Evolutionary conservation across 2,888 invertebrate genomes (phyloP).

Genomic region (Argyresthia goedartella): DNA sequence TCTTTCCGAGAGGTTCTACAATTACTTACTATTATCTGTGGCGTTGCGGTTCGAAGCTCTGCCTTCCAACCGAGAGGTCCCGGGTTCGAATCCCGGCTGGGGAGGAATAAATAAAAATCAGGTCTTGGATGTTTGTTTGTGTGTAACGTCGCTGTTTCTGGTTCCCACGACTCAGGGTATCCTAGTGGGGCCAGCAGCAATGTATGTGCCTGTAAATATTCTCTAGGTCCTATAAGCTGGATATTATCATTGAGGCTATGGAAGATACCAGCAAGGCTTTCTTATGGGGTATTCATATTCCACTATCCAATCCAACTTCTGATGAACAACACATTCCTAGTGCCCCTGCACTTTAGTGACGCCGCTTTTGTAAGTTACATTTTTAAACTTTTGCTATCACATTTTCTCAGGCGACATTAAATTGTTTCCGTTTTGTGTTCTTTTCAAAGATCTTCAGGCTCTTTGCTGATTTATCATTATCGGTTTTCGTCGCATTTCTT

Average conservation of each 20-base stretch:
- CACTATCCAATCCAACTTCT: slow-evolving; percentile 26
- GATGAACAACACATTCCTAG: background rate
- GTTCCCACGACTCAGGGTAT: background rate
- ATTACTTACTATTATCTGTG: background rate
- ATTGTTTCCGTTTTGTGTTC: background rate
- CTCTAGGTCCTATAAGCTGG: slow-evolving; percentile 34
- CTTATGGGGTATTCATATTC: slow-evolving; percentile 50
- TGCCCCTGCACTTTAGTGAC: slow-evolving; percentile 2
- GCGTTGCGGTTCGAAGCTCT: background rate
- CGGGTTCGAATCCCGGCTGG: background rate
- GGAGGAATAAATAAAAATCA: background rate
- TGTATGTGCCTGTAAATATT: background rate
- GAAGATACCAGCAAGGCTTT: slow-evolving; percentile 34
- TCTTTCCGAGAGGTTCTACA: too few species aligned
- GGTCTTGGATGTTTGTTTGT: background rate
- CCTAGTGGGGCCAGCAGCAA: background rate
- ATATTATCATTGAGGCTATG: slow-evolving; percentile 38
- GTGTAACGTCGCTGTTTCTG: background rate
- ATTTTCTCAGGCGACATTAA: too few species aligned
- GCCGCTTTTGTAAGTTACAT: slow-evolving; percentile 1
- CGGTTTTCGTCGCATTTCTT: background rate
- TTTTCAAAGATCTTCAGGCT: slow-evolving; percentile 10
- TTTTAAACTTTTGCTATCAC: too few species aligned
- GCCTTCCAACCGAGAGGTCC: background rate
- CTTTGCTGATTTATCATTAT: background rate